phyloP scores from a whole-genome alignment of 2,113 vertebrate genomes.

The Mohoua ochrocephala region DNA sequence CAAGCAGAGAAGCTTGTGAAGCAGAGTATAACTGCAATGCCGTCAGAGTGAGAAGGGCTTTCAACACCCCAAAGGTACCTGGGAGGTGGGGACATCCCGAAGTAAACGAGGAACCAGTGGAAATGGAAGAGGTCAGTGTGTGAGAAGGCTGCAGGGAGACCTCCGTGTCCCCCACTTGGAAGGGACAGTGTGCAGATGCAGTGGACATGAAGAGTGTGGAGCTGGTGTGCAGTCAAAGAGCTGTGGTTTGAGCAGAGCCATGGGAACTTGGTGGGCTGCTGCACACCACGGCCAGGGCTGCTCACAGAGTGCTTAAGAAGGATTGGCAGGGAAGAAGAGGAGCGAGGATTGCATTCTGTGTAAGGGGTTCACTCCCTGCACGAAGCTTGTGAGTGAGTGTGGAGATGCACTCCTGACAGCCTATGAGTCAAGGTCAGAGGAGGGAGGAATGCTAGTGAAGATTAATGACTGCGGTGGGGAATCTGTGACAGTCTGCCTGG shows the following conservation, averaged over 20 bases:
- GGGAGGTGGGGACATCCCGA: neutral
- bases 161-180: fast-evolving
- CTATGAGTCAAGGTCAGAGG: neutral
- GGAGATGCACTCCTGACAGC: neutral
- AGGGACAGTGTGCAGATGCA: neutral
- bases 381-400: neutral
- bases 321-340: neutral
- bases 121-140: neutral
- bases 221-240: neutral
- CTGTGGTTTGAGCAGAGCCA: neutral
- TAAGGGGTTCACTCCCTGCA: neutral
- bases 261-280: neutral
- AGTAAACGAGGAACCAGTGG: neutral
- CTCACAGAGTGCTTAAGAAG: neutral
- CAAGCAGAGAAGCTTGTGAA: neutral
- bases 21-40: neutral
- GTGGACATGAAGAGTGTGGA: neutral
- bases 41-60: neutral
- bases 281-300: neutral
- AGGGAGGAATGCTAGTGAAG: neutral
- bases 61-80: neutral
- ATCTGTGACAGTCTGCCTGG: neutral
- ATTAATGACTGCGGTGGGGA: neutral
- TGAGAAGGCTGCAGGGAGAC: neutral
- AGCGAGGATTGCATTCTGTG: neutral